Conservation (phyloP, 2,888 invertebrate genomes). For the Theristus sp. region DNA sequence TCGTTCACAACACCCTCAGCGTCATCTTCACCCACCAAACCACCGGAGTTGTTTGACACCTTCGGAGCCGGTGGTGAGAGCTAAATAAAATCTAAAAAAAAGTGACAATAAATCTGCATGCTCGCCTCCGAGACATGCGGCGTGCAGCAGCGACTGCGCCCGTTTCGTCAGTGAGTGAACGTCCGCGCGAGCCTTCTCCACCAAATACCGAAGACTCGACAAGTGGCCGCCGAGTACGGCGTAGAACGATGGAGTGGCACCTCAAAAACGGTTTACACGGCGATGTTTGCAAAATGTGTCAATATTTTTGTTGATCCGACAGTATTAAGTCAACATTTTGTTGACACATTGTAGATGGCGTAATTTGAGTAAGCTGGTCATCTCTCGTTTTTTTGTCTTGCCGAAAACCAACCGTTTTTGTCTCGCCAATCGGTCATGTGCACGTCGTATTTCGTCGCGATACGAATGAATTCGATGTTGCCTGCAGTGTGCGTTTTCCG, state of each 20-base stretch:
- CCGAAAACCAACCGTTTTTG: conserved; percentile 14
- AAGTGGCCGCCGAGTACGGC: conserved; percentile 21
- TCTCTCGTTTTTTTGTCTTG: neutral
- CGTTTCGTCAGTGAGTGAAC: conserved; percentile 14
- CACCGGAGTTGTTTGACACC: too few species aligned
- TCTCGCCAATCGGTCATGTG: conserved; percentile 18
- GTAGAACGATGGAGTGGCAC: conserved; percentile 20
- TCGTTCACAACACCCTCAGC: too few species aligned
- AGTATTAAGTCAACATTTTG: too few species aligned
- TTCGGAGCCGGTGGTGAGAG: too few species aligned
- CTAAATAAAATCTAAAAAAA: too few species aligned
- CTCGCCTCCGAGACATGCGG: conserved; percentile 16
- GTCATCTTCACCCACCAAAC: too few species aligned
- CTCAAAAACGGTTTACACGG: conserved; percentile 8
- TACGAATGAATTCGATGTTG: conserved; percentile 20
- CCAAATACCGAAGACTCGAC: conserved; percentile 16
- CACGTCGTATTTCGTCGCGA: conserved; percentile 19
- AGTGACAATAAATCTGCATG: too few species aligned
- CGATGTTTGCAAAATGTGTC: neutral
- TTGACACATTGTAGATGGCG: too few species aligned
- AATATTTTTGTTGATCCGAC: neutral
- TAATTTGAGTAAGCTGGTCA: too few species aligned
- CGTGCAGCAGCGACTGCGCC: conserved; percentile 22
- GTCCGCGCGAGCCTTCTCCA: conserved; percentile 19
- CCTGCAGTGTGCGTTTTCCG: conserved; percentile 9